A percentile compares a stretch with the other conserved stretches of the same genome.
Evolutionary conservation across 2,113 vertebrate species (phyloP).

Genomic region (Myiagra hebetior): DNA sequence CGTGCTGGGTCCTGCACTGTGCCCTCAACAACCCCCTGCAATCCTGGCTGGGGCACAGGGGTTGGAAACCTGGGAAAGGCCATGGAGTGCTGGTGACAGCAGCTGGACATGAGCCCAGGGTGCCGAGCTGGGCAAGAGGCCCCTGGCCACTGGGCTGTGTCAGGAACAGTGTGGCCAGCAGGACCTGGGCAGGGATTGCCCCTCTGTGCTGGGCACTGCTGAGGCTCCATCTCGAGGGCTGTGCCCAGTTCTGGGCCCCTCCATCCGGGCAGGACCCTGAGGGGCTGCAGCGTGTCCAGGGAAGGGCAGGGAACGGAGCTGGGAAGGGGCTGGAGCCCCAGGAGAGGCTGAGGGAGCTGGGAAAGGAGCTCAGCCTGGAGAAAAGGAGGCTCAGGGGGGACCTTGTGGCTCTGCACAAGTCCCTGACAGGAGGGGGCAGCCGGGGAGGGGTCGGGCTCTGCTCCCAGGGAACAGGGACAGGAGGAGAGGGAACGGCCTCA

Average conservation of each 20-base stretch:
- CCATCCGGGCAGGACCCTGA: background rate
- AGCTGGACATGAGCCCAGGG: background rate
- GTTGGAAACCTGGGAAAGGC: background rate
- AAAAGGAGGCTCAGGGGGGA: background rate
- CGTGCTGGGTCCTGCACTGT: too few species aligned
- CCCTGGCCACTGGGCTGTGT: background rate
- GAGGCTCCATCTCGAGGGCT: background rate
- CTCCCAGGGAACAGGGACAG: background rate
- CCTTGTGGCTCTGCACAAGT: background rate
- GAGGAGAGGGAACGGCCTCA: background rate
- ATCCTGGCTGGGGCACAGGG: background rate
- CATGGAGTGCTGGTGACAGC: background rate
- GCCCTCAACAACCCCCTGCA: background rate
- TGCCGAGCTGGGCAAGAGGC: background rate
- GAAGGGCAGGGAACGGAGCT: background rate
- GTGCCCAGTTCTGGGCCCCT: background rate
- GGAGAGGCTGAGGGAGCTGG: background rate
- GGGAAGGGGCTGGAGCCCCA: background rate
- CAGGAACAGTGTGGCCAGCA: background rate
- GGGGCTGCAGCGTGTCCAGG: background rate
- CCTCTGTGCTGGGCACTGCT: background rate
- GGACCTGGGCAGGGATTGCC: background rate
- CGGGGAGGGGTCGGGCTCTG: background rate
- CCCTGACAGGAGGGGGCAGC: background rate
- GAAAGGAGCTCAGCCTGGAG: background rate